Evolutionary conservation across 2,888 invertebrate genomes (phyloP).

Genomic region (Penaeus monodon): DNA sequence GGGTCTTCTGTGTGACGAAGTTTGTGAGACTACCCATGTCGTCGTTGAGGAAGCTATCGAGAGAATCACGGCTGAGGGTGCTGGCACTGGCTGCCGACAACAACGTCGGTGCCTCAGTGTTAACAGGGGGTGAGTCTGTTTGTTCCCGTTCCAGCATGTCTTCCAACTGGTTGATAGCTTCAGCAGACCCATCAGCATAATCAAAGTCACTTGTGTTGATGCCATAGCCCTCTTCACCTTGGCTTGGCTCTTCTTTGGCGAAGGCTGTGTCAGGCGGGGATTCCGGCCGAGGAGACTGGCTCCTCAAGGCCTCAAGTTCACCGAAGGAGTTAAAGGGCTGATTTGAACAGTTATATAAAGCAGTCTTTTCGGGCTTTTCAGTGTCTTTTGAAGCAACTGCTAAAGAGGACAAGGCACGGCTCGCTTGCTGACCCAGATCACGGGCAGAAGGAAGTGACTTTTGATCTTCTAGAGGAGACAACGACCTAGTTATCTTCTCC

Average conservation of each 20-base stretch:
- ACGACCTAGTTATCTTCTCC: too few species aligned
- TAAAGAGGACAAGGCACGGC: background rate
- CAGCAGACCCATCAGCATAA: background rate
- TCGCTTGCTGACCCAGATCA: too few species aligned
- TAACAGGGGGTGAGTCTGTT: background rate
- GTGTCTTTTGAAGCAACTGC: background rate
- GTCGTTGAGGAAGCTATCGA: slow-evolving; percentile 21
- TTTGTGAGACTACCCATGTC: slow-evolving; percentile 43
- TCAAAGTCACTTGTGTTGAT: background rate
- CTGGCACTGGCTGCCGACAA: slow-evolving; percentile 14
- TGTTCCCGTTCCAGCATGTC: background rate
- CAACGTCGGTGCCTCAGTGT: too few species aligned
- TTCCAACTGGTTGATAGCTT: background rate
- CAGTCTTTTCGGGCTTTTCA: background rate
- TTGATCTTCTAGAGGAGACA: too few species aligned
- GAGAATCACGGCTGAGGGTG: slow-evolving; percentile 44
- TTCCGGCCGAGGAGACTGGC: background rate
- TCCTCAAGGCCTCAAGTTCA: slow-evolving; percentile 33
- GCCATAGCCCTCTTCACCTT: background rate
- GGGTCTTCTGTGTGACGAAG: slow-evolving; percentile 31
- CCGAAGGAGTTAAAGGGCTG: slow-evolving; percentile 41
- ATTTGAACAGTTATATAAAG: slow-evolving; percentile 28
- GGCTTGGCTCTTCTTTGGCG: too few species aligned
- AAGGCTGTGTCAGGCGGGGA: background rate
- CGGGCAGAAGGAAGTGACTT: too few species aligned